These are phyloP conservation scores for Yoshiicerus persimilis DNA, from an alignment of 1,140 invertebrate species.

Conservation along the genomic window DNA sequence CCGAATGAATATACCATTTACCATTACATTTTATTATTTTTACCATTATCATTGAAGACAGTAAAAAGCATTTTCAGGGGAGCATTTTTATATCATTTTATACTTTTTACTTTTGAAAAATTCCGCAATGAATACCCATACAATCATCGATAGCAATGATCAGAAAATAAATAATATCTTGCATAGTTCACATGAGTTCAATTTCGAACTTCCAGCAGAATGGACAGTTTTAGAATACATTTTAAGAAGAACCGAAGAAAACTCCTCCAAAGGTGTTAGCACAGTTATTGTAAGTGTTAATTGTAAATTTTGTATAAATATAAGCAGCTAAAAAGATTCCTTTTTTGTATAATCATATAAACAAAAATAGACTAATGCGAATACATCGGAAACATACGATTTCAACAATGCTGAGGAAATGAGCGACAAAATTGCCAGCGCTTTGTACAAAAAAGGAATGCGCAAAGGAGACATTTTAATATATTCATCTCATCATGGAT, in stretches of 20 bases:
- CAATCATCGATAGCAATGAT: too few species aligned
- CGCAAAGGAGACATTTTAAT: conserved; percentile 35
- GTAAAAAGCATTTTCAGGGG: too few species aligned
- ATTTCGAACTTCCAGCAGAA: neutral
- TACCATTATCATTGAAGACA: too few species aligned
- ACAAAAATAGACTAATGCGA: neutral
- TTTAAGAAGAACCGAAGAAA: neutral
- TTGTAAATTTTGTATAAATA: neutral
- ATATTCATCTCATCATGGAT: conserved; percentile 33
- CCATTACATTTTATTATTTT: too few species aligned
- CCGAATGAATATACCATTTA: too few species aligned
- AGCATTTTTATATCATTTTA: neutral
- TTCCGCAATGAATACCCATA: neutral
- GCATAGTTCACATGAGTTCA: neutral
- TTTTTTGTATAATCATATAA: too few species aligned
- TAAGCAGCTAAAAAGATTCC: neutral
- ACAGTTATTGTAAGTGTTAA: neutral
- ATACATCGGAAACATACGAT: neutral
- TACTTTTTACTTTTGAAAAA: neutral
- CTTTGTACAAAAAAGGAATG: conserved; percentile 27
- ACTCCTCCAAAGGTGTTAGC: neutral
- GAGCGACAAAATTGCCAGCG: conserved; percentile 27
- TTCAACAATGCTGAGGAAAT: neutral
- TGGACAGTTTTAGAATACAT: neutral
- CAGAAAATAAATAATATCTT: neutral